Conservation (phyloP, 2,888 invertebrate genomes). For the Pantelozetes paolii region DNA sequence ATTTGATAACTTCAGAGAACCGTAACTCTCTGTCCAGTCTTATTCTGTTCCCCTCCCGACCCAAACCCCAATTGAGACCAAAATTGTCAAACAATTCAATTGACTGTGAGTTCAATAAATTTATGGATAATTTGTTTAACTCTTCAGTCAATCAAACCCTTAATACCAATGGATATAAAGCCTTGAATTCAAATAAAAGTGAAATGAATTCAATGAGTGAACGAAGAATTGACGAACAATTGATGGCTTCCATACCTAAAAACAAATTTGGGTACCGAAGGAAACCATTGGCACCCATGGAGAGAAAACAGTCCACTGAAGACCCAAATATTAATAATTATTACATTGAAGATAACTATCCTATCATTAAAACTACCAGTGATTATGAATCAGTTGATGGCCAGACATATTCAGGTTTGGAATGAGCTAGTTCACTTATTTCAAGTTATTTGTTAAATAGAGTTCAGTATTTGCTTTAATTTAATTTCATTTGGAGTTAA, state of each 20-base stretch:
- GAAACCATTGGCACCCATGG: background rate
- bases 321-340: background rate
- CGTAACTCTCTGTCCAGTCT: background rate
- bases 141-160: too few relatives aligned
- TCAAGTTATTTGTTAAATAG: too few relatives aligned
- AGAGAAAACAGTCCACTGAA: background rate
- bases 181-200: background rate
- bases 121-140: background rate
- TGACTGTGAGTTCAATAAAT: background rate
- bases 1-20: background rate
- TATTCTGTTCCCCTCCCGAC: slow-evolving; percentile 10
- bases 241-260: background rate
- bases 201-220: background rate
- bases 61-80: slow-evolving; percentile 9
- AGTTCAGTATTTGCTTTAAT: too few relatives aligned
- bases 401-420: too few relatives aligned
- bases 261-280: background rate
- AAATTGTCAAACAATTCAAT: background rate
- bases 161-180: too few relatives aligned
- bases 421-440: too few relatives aligned
- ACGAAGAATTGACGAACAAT: background rate
- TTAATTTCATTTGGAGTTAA: too few relatives aligned
- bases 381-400: too few relatives aligned
- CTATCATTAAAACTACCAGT: too few relatives aligned
- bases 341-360: background rate